Conservation (phyloP, 2,888 invertebrate species). For the Panzeria rudis region DNA sequence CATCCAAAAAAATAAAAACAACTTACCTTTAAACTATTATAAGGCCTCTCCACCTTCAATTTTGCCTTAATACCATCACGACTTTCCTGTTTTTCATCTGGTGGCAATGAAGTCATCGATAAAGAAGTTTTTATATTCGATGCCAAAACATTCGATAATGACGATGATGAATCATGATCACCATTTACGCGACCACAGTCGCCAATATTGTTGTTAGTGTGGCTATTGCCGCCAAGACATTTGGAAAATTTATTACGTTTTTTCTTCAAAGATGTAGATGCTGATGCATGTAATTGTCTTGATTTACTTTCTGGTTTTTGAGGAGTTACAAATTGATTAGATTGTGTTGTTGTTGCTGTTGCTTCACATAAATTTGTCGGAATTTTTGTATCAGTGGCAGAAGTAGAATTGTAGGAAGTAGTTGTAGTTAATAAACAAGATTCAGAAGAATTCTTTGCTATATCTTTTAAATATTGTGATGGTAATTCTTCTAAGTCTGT, state of each 20-base stretch:
- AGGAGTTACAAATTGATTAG: conserved; percentile 70
- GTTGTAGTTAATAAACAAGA: conserved; percentile 69
- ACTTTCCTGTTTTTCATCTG: conserved; percentile 84
- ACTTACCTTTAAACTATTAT: conserved; percentile 90
- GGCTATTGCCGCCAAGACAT: conserved; percentile 47
- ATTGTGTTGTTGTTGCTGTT: conserved; percentile 34
- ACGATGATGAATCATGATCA: conserved; percentile 62
- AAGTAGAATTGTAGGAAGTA: conserved; percentile 45
- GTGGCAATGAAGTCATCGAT: conserved; percentile 92
- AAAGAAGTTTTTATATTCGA: conserved; percentile 81
- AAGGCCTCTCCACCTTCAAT: conserved; percentile 88
- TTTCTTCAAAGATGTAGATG: conserved; percentile 76
- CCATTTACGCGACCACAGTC: conserved; percentile 26
- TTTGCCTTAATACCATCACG: conserved; percentile 84
- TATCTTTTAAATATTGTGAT: conserved; percentile 60
- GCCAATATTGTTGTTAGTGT: conserved; percentile 16
- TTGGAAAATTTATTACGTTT: conserved; percentile 74
- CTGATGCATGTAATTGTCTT: conserved; percentile 67
- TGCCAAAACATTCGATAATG: conserved; percentile 73
- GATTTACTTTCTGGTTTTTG: conserved; percentile 67
- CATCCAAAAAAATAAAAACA: no score
- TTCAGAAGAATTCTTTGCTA: conserved; percentile 56
- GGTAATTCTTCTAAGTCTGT: conserved; percentile 59
- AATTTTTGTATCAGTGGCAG: conserved; percentile 32
- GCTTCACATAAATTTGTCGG: conserved; percentile 19